Evolutionary conservation across 2,888 invertebrate genomes (phyloP), one percentile per base, ranked within the genome.

Genomic region (Lepidonotus clava): DNA sequence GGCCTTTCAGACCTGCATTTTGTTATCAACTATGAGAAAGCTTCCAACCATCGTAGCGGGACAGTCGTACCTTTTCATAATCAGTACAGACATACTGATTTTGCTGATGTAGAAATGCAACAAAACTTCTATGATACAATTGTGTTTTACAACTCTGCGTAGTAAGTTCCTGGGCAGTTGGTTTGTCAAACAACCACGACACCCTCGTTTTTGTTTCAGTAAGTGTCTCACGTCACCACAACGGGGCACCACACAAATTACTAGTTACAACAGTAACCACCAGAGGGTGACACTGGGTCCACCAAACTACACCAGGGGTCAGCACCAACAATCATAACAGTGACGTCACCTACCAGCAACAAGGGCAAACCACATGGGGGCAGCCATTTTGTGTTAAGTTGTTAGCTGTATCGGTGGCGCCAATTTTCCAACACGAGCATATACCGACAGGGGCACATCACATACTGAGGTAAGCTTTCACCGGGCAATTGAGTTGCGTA

Each of bases 281-380:
- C 71, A 71, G 71, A 24, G 67, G 36, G 36, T 38, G 36, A n/a
- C 38, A 71, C 21, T n/a, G 38, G 71, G 34, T 71, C n/a, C 71
- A 71, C 71, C 71, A 71, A 71, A 71, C 71, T 71, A 71, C 71
- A 71, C n/a, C 71, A 38, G 71, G 38, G 38, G 71, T 34, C 71
- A 38, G 36, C 36, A 71, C 71, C 71, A 21, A 34, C 71, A 56
- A 11, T 38, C 71, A 11, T 71, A 36, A 71, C 71, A 71, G 71
- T 4, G 38, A 24, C 61, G 38, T 38, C 71, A 34, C 38, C 71
- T 34, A 34, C 4, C 6, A 38, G 38, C 34, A 71, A 36, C 21
- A 4, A 18, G 8, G 8, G 71, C 71, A 34, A 34, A 36, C 21
- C 36, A 38, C 38, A 36, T 11, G 1, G 36, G 38, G 5, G 71